phyloP scores from a whole-genome alignment of 2,113 vertebrate genomes.

The Bos indicus region DNA sequence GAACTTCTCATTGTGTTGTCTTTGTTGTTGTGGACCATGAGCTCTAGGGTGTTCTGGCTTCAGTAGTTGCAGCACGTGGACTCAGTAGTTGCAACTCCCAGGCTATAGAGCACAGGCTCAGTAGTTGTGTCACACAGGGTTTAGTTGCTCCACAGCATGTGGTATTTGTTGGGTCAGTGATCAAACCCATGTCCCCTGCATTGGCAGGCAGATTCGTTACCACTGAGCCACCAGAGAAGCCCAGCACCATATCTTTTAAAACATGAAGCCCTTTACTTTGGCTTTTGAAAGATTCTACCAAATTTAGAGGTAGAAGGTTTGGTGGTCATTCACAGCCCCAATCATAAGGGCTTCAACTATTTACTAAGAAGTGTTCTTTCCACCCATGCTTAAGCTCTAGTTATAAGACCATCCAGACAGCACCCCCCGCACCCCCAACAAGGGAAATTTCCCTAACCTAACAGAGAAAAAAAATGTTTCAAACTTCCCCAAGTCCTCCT shows the following conservation, averaged over 20 bases:
- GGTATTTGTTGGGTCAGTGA: neutral
- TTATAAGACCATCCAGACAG: neutral
- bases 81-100: neutral
- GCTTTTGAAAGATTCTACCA: neutral
- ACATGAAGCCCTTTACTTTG: neutral
- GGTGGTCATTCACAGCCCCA: neutral
- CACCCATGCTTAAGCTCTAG: neutral
- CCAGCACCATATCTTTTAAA: neutral
- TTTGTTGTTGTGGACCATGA: neutral
- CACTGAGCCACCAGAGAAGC: neutral
- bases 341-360: neutral
- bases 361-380: neutral
- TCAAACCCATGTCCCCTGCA: neutral
- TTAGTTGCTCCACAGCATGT: neutral
- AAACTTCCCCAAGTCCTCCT: neutral
- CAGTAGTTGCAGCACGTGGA: neutral
- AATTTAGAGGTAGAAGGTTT: neutral
- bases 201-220: neutral
- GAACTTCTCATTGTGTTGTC: neutral
- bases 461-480: neutral
- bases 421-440: accelerated
- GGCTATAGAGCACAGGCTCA: neutral
- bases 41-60: neutral
- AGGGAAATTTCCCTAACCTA: neutral
- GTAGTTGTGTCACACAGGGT: neutral